Evolutionary conservation across 2,888 invertebrate genomes (phyloP).

Genomic region (Philereme vetulata): DNA sequence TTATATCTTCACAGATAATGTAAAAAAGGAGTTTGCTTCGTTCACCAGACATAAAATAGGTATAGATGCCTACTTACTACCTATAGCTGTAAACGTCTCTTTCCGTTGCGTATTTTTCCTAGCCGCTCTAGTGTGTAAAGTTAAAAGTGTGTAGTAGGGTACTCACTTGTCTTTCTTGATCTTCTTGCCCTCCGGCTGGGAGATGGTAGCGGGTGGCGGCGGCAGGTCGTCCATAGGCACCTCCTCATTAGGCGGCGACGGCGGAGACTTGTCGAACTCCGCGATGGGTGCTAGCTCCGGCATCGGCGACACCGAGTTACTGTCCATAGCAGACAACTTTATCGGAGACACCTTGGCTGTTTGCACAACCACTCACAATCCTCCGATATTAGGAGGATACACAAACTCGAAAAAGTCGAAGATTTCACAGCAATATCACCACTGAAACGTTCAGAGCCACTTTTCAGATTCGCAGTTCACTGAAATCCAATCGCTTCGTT

Average conservation of each 20-base stretch:
- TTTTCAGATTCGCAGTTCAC: neutral
- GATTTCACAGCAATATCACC: constrained; percentile 4
- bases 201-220: constrained; percentile 85
- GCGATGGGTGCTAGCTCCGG: constrained; percentile 87
- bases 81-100: too few relatives aligned
- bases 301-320: constrained; percentile 88
- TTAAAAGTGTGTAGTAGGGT: constrained; percentile 6
- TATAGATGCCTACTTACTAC: too few relatives aligned
- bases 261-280: constrained; percentile 88
- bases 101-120: too few relatives aligned
- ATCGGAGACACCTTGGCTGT: constrained; percentile 82
- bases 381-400: constrained; percentile 67
- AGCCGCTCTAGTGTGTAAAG: too few relatives aligned
- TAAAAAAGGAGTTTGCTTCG: too few relatives aligned
- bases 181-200: constrained; percentile 83
- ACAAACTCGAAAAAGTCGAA: constrained; percentile 18
- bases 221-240: constrained; percentile 87
- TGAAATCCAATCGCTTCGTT: constrained; percentile 5
- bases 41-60: too few relatives aligned
- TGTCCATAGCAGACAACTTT: constrained; percentile 86
- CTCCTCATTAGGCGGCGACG: constrained; percentile 85
- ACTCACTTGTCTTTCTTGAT: constrained; percentile 70
- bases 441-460: constrained; percentile 2
- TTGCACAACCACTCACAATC: constrained; percentile 56
- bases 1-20: too few relatives aligned